Evolutionary conservation across 1,140 invertebrate genomes (phyloP).

Genomic region (Chelonus insularis): DNA sequence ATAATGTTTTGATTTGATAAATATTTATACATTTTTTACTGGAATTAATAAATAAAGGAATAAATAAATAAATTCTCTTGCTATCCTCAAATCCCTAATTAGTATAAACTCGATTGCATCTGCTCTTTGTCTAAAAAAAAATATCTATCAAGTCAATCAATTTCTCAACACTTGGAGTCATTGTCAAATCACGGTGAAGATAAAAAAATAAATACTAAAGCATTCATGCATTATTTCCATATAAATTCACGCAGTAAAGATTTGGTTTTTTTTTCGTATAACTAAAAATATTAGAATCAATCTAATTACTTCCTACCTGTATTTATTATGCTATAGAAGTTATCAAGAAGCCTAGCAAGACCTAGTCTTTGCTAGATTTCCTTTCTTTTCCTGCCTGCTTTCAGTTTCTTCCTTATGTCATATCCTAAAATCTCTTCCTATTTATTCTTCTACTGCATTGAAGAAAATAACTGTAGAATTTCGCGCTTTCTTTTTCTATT

Average conservation of each 20-base stretch:
- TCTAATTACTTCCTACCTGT: constrained; percentile 52
- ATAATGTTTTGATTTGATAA: background rate
- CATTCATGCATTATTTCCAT: too few relatives aligned
- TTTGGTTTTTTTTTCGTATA: too few relatives aligned
- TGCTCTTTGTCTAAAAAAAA: too few relatives aligned
- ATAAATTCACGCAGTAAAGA: too few relatives aligned
- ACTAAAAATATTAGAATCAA: constrained; percentile 36
- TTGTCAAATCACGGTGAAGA: too few relatives aligned
- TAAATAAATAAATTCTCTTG: too few relatives aligned
- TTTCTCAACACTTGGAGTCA: too few relatives aligned
- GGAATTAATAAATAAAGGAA: too few relatives aligned
- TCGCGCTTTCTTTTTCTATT: constrained; percentile 7
- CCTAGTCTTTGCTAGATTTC: constrained; percentile 45
- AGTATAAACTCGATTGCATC: too few relatives aligned
- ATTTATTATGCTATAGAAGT: constrained; percentile 39
- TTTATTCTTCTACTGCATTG: background rate
- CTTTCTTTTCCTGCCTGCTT: constrained; percentile 42
- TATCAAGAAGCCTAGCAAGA: constrained; percentile 45
- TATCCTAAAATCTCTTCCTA: background rate
- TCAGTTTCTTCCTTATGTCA: constrained; percentile 25
- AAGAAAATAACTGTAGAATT: background rate
- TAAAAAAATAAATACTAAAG: too few relatives aligned
- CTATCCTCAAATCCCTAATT: too few relatives aligned
- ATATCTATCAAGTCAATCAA: too few relatives aligned
- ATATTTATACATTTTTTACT: background rate